phyloP scores from a whole-genome alignment of 2,113 vertebrate species.

The Charadrius vociferus region DNA sequence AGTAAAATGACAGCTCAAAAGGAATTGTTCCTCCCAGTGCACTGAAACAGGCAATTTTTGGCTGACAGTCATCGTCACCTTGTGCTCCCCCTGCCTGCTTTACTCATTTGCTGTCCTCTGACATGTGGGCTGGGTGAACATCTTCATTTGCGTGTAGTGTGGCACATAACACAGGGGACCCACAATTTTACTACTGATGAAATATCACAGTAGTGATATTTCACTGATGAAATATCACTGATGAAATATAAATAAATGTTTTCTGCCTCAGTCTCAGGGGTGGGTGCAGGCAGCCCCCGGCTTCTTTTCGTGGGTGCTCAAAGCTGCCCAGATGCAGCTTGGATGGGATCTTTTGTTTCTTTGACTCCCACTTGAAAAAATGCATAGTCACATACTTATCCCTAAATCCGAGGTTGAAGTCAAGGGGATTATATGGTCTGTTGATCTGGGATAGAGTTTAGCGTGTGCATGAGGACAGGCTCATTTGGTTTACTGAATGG shows the following conservation, averaged over 20 bases:
- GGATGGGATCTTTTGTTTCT: not conserved
- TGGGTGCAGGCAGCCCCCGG: accelerated
- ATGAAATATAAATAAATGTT: not conserved
- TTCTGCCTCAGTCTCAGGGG: not conserved
- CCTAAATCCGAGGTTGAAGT: not conserved
- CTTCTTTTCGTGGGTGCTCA: not conserved
- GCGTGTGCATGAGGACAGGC: not conserved
- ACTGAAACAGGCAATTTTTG: not conserved
- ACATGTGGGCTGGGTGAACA: not conserved
- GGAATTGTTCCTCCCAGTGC: not conserved
- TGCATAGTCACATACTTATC: not conserved
- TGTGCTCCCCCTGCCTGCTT: not conserved
- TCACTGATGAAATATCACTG: too few relatives aligned
- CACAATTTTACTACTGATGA: not conserved
- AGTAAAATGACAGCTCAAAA: not conserved
- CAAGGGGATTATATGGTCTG: not conserved
- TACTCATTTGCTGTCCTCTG: not conserved
- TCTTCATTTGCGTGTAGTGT: not conserved
- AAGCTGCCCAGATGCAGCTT: not conserved
- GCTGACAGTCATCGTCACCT: not conserved
- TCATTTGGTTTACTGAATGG: not conserved
- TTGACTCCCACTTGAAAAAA: not conserved
- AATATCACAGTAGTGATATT: too few relatives aligned
- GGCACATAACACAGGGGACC: not conserved
- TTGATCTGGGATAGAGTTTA: not conserved